Base-by-base conservation (phyloP, 2,888 invertebrate genomes). In the Griposia aprilina region DNA sequence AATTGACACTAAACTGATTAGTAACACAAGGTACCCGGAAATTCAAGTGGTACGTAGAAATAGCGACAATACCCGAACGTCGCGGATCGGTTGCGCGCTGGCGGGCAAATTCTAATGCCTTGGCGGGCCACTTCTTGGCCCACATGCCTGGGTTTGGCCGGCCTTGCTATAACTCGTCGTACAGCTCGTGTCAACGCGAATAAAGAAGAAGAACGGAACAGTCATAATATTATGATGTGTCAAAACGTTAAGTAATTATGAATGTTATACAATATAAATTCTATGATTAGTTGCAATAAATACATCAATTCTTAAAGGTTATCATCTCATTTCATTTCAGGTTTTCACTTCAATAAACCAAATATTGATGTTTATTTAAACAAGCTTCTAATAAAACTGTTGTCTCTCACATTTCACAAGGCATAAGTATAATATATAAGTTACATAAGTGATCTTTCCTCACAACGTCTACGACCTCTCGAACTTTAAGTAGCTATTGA, bases 391-490 rank as follows among this genome's bases (percentile, higher is more conserved):
- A 68, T 36, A 36, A 36, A 36, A 36, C 71, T 62, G 62, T 77
- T 36, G 69, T 76, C 68, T 74, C 60, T 72, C 48, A 59, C 30
- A 72, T 87, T 87, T 84, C 84, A 81, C 77, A 81, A 86, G 48
- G 11, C 63, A 68, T 70, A 85, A 67, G 66, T 76, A 76, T 81
- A 74, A 76, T 81, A 74, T 80, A 76, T 73, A 63, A 63, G 60
- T 87, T 88, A 87, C 76, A 80, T 88, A 86, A 88, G 78, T 68
- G 69, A 63, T 86, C 50, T 87, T 88, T 88, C 83, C 79, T 78
- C 82, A 88, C 69, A 66, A 48, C 50, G 86, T 82, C 81, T 84
- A 62, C 78, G 78, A 87, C 82, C 88, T 88, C 72, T 76, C 83
- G 87, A 88, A 83, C 88, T 88, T 87, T 86, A 82, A 65, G 13